Conservation (phyloP, 2,113 vertebrate species). For the Neodon shergylaensis region DNA sequence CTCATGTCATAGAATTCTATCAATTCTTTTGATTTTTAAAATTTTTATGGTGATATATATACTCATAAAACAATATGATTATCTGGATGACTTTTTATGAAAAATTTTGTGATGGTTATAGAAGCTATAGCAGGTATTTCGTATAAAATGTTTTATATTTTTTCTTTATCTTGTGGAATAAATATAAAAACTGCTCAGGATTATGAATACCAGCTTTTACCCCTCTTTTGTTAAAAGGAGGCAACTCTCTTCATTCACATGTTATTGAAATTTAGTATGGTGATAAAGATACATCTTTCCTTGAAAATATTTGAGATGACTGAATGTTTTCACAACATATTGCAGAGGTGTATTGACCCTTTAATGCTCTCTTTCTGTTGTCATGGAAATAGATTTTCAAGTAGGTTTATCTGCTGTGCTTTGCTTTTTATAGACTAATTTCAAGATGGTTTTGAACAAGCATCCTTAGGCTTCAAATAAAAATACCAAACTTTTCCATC, state of each 20-base stretch:
- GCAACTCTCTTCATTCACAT: background rate
- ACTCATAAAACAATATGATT: background rate
- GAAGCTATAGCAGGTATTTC: background rate
- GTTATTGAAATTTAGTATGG: background rate
- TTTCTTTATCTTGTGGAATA: conserved; percentile 20
- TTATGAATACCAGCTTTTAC: background rate
- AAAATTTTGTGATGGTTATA: background rate
- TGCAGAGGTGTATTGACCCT: conserved; percentile 77
- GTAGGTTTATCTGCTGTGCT: conserved; percentile 80
- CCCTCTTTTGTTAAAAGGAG: background rate
- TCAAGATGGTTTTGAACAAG: conserved; percentile 80
- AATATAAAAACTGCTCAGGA: background rate
- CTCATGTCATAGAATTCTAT: background rate
- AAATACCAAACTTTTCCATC: conserved; percentile 56
- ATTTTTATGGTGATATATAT: background rate
- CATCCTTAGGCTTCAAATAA: conserved; percentile 70
- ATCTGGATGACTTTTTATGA: background rate
- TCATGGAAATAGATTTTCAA: conserved; percentile 86
- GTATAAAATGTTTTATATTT: background rate
- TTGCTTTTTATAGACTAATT: conserved; percentile 84
- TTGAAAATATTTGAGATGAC: background rate
- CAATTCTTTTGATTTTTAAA: background rate
- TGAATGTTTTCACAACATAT: conserved; percentile 46
- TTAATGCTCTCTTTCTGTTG: conserved; percentile 84
- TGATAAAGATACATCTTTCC: background rate